Percentiles rank a stretch among this genome's conserved stretches.
Evolutionary conservation across 2,113 vertebrate species (phyloP).

Genomic region (Corydoras maculifer): DNA sequence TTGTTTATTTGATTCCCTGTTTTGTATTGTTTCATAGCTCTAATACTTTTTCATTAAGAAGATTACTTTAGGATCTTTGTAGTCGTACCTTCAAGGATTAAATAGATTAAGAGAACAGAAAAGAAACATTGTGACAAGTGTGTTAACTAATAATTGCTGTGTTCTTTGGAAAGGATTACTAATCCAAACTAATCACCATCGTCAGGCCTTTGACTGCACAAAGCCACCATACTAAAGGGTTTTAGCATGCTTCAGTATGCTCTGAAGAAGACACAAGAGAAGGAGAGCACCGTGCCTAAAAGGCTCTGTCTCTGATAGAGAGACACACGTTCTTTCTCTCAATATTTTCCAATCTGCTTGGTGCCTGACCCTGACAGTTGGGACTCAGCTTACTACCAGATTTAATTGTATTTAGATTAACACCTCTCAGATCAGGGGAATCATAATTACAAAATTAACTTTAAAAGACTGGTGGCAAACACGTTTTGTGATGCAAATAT

Average conservation of each 20-base stretch:
- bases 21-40: constrained; percentile 15
- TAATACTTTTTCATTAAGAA: constrained; percentile 21
- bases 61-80: constrained; percentile 17
- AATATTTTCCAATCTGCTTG: constrained; percentile 21
- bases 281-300: constrained; percentile 41
- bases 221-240: constrained; percentile 42
- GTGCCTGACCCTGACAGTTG: constrained; percentile 26
- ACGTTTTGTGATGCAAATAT: too few relatives aligned
- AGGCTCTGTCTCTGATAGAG: constrained; percentile 37
- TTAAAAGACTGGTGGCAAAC: neutral
- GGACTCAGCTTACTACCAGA: neutral
- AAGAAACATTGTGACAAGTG: constrained; percentile 46
- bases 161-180: constrained; percentile 42
- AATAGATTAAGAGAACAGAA: constrained; percentile 41
- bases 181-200: constrained; percentile 42
- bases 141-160: constrained; percentile 43
- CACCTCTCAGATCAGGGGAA: neutral
- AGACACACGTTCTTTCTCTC: constrained; percentile 30
- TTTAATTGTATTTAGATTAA: neutral
- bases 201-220: constrained; percentile 37
- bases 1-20: constrained; percentile 21
- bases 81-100: constrained; percentile 26
- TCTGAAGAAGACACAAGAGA: constrained; percentile 30
- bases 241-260: constrained; percentile 39
- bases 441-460: neutral